phyloP scores from a whole-genome alignment of 2,797 vertebrate genomes.

The Hephaestus fuliginosus region DNA sequence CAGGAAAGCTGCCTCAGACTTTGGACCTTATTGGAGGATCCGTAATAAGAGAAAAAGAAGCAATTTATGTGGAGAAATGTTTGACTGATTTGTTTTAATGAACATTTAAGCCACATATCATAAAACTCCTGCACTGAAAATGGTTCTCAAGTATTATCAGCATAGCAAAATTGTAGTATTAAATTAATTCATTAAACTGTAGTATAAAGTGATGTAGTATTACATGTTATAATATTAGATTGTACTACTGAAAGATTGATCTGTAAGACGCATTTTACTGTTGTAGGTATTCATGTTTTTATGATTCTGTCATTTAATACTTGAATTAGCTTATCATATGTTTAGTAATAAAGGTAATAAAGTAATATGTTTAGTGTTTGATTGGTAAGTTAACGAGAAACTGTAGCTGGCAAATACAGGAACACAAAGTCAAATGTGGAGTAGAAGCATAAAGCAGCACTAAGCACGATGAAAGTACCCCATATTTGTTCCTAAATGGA shows the following conservation, averaged over 20 bases:
- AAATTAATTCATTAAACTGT: no score
- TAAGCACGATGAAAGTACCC: not conserved
- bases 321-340: not conserved
- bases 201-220: no score
- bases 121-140: not conserved
- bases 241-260: not conserved
- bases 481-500: not conserved
- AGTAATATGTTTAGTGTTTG: no score
- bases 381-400: not conserved
- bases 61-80: no score
- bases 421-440: not conserved
- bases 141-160: not conserved
- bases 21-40: not conserved
- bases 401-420: not conserved
- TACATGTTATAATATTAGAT: not conserved
- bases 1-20: not conserved
- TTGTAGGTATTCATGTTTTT: not conserved
- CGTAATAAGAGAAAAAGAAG: not conserved
- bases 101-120: no score
- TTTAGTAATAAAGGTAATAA: not conserved
- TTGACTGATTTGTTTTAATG: not conserved
- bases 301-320: not conserved
- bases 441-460: not conserved
- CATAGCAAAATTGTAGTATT: not conserved
- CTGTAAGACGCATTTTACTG: not conserved